Base-by-base conservation (phyloP, 2,888 invertebrate species). In the Apamea monoglypha region DNA sequence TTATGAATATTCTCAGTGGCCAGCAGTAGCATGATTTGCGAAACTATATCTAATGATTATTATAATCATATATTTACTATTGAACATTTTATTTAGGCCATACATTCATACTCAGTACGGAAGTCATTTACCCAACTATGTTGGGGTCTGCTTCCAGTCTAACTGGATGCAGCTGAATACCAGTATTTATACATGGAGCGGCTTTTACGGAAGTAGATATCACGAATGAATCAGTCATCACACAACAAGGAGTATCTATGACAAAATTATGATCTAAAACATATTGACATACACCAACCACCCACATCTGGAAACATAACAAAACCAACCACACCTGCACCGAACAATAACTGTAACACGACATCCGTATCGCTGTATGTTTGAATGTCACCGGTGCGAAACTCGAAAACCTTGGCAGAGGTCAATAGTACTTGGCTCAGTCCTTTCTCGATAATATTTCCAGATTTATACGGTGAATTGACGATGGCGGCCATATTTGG, bases 341-440 rank as follows among this genome's bases (percentile, higher is more conserved):
- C 50, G 12, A 68, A 81, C 79, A 85, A 82, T 84, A 88, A 91
- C 78, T 84, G 85, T 83, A 82, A 75, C 66, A 71, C 69, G 91
- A 93, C 89, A 94, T 94, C 93, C 94, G 93, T 92, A 94, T 94
- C 76, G 90, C 81, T 84, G 87, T 90, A 88, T 91, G 89, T 92
- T 87, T 92, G 92, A 94, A 94, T 94, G 94, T 92, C 93, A 94
- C 78, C 64, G 74, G 81, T 70, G 81, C 68, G 73, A 83, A 89
- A 92, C 91, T 91, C 83, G 92, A 89, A 91, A 92, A 88, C 95
- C 95, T 95, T 95, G 95, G 87, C 71, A 44, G 88, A 92, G 95
- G 95, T 95, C 93, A 93, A 89, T 92, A 90, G 87, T 92, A 91
- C 90, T 85, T 67, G n/a, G 56, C 73, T 67, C 81, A 64, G 72